These are phyloP conservation scores for Neuroterus valhalla DNA, from an alignment of 1,140 invertebrate species.

Conservation along the genomic window DNA sequence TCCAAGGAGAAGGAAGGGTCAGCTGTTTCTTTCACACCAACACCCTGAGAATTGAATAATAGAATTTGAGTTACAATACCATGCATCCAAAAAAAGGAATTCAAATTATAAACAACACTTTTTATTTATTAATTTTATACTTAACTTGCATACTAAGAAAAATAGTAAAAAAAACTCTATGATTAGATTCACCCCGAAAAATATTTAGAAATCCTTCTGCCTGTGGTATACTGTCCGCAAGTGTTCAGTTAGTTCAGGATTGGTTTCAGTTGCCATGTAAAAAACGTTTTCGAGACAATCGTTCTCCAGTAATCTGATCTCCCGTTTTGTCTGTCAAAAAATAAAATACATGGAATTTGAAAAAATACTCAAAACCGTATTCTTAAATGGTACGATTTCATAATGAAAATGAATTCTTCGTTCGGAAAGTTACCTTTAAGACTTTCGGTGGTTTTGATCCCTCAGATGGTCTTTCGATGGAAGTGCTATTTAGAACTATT, in stretches of 20 bases:
- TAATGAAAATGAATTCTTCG: not conserved
- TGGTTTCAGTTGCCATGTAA: conserved; percentile 78
- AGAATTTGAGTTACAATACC: too few species aligned
- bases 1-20: too few species aligned
- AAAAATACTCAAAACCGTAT: not conserved
- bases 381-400: not conserved
- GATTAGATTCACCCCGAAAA: too few species aligned
- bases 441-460: conserved; percentile 75
- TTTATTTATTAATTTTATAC: too few species aligned
- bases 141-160: too few species aligned
- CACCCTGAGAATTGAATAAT: too few species aligned
- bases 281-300: conserved; percentile 75
- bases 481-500: conserved; percentile 72
- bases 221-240: conserved; percentile 76
- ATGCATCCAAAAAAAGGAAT: too few species aligned
- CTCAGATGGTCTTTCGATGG: conserved; percentile 74
- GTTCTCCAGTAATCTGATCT: conserved; percentile 71
- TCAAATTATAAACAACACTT: too few species aligned
- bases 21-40: too few species aligned
- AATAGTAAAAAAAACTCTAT: too few species aligned
- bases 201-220: conserved; percentile 34
- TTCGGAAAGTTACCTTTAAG: conserved; percentile 65
- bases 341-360: not conserved
- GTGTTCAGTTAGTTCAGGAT: conserved; percentile 76
- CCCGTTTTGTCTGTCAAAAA: conserved; percentile 65